phyloP scores from a whole-genome alignment of 2,113 vertebrate species.

The Hyperopisus bebe region DNA sequence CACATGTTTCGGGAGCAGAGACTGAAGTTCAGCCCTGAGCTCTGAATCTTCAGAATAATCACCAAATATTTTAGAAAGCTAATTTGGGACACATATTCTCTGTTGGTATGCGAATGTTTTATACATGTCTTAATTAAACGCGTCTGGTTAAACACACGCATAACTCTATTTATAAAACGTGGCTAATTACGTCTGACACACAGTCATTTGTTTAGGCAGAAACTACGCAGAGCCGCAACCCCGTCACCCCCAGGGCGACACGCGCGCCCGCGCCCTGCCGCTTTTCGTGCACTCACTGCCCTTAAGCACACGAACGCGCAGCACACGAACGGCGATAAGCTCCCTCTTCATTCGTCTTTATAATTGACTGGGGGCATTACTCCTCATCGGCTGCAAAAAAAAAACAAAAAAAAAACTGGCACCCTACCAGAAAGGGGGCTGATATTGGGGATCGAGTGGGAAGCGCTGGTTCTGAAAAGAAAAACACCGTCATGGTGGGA shows the following conservation, averaged over 20 bases:
- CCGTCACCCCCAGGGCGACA: background rate
- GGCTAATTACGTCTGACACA: background rate
- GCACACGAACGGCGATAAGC: constrained; percentile 27
- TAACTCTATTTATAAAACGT: background rate
- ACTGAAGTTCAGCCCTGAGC: background rate
- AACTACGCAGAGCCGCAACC: background rate
- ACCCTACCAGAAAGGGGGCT: constrained; percentile 48
- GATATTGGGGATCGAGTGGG: background rate
- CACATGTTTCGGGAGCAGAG: background rate
- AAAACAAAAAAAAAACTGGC: constrained; percentile 24
- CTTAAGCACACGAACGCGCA: background rate
- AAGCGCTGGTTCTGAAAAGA: constrained; percentile 5
- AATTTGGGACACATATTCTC: background rate
- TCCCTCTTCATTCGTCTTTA: constrained; percentile 55
- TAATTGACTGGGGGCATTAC: constrained; percentile 52
- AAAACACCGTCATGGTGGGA: background rate
- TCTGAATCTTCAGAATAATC: background rate
- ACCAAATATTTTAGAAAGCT: background rate
- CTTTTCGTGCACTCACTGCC: background rate
- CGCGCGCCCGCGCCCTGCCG: background rate
- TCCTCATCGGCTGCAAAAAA: background rate
- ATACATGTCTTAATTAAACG: background rate
- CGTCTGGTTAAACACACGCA: background rate
- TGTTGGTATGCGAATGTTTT: background rate
- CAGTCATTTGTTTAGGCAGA: background rate